Base-by-base conservation (phyloP, 1,140 invertebrate species). In the Sitodiplosis mosellana region DNA sequence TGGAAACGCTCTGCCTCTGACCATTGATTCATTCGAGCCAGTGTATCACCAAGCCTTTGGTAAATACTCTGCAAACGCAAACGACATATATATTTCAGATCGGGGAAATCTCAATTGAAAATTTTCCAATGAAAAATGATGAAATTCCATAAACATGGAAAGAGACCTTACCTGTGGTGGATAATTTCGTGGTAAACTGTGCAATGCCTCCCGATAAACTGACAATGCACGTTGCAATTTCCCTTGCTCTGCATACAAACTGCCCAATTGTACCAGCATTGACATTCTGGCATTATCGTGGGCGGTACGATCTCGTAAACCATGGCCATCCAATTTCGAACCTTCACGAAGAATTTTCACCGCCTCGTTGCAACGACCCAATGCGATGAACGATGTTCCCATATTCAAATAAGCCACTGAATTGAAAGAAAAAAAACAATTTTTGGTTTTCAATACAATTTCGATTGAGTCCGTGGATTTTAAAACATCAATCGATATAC, bases 401-500 rank as follows among this genome's bases (percentile, higher is more conserved):
- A 95, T 73, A 61, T 95, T 96, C 49, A 96, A 77, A 68, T 96
- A 89, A 37, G 92, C 93, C 75, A 94, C 90, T 94, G 75, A 20
- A 14, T 45, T 43, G 4, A 43, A n/a, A n/a, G 33, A 33, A 33
- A 15, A 33, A 11, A 44, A 20, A 44, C 42, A 27, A 2, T 44
- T 19, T n/a, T 15, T n/a, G 8, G n/a, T 12, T 17, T 15, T 15
- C 22, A 46, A 33, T 33, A 8, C 45, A 33, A 6, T 18, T 6
- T 14, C 14, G 19, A 45, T 45, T 45, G 12, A 45, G 20, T 43
- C 11, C 19, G 15, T 7, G 15, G 41, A 10, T 43, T 6, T 7
- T 43, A 20, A 14, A 27, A 27, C 10, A 5, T 27, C 4, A 11
- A 19, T 7, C 6, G 22, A 44, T 27, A 37, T 49, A 86, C 87